Conservation (phyloP, 2,888 invertebrate genomes). For the Oligia latruncula region DNA sequence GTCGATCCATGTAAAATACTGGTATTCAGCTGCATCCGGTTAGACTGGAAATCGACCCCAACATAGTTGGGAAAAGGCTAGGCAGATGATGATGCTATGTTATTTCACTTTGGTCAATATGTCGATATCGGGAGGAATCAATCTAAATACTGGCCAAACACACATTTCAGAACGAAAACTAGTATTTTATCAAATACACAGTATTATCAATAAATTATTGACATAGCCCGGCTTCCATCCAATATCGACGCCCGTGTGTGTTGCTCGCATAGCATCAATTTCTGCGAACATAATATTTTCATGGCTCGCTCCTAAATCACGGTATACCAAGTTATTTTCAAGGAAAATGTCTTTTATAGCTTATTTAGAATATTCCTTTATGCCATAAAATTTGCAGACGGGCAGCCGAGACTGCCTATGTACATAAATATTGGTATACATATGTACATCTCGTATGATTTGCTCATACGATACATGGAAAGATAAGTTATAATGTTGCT, state of each 20-base stretch:
- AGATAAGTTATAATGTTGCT: conserved; percentile 10
- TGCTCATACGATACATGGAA: conserved; percentile 12
- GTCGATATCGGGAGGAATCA: not conserved
- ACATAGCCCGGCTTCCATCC: conserved; percentile 31
- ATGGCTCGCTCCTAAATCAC: conserved; percentile 65
- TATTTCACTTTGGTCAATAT: not conserved
- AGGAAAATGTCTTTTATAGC: conserved; percentile 69
- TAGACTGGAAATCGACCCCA: no score
- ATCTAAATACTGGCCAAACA: not conserved
- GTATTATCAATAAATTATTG: conserved; percentile 53
- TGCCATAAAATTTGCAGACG: conserved; percentile 63
- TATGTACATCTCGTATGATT: conserved; percentile 23
- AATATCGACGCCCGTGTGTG: conserved; percentile 39
- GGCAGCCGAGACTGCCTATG: conserved; percentile 50
- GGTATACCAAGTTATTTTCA: conserved; percentile 64
- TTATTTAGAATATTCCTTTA: conserved; percentile 68
- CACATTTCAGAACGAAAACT: not conserved
- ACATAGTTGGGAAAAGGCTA: no score
- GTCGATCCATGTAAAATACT: no score
- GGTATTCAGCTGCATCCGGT: no score
- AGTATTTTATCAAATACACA: conserved; percentile 15
- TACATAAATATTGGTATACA: conserved; percentile 31
- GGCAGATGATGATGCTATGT: no score
- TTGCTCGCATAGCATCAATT: conserved; percentile 58
- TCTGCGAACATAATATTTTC: conserved; percentile 64